These are phyloP conservation scores for Balearica regulorum DNA, from an alignment of 2,797 vertebrate species.

Conservation along the genomic window DNA sequence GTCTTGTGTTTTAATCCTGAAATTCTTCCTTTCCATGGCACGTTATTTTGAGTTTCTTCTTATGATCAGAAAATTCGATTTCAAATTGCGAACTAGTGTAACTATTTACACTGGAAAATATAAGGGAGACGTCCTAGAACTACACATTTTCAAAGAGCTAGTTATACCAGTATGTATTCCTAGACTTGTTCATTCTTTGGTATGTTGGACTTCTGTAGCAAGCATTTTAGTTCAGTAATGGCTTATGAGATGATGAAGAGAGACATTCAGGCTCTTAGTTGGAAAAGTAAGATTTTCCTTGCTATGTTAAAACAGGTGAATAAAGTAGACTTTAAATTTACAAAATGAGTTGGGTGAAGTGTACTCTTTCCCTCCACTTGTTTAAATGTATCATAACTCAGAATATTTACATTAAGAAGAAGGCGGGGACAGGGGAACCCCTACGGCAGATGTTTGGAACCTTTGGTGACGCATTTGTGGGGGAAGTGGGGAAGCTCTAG, in stretches of 20 bases:
- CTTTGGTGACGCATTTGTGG: not conserved
- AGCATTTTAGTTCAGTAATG: not conserved
- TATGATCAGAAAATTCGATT: not conserved
- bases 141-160: not conserved
- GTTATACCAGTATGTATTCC: not conserved
- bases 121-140: not conserved
- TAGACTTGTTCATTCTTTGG: not conserved
- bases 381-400: not conserved
- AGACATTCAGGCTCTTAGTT: not conserved
- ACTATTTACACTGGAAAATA: not conserved
- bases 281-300: conserved; percentile 18
- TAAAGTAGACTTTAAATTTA: not conserved
- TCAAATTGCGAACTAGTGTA: not conserved
- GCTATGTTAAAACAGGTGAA: not conserved
- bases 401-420: not conserved
- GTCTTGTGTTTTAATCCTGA: not conserved
- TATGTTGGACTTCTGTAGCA: not conserved
- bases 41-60: not conserved
- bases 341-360: not conserved
- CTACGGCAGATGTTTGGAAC: not conserved
- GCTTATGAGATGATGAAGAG: not conserved
- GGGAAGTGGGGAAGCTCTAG: not conserved
- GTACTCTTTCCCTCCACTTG: not conserved
- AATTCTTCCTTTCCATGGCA: not conserved
- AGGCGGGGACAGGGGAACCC: not conserved